Evolutionary conservation across 2,113 vertebrate species (phyloP).

Genomic region (Oncorhynchus kisutch): DNA sequence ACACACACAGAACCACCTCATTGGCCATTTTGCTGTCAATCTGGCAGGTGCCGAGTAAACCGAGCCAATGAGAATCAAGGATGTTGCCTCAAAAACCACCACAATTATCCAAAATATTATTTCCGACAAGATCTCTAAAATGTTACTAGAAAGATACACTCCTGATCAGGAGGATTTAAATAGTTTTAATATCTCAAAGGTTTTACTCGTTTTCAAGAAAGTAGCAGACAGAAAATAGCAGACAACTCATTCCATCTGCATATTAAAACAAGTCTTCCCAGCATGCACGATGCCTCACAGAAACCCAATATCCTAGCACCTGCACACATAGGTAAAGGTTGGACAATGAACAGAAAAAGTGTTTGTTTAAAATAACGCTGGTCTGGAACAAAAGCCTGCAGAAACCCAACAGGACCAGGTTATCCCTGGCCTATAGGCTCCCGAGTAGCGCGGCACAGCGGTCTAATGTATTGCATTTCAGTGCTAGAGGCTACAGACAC

Average conservation of each 20-base stretch:
- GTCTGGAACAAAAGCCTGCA: no score
- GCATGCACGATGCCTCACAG: not conserved
- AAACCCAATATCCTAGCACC: not conserved
- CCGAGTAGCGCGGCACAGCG: no score
- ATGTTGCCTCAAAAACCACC: not conserved
- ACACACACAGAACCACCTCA: conserved; percentile 5
- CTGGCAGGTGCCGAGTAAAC: not conserved
- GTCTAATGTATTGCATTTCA: no score
- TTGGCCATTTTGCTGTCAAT: not conserved
- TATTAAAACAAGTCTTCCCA: conserved; percentile 3
- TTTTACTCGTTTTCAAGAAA: no score
- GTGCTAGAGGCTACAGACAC: no score
- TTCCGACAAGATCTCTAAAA: not conserved
- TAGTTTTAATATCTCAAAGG: no score
- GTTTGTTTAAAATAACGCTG: no score
- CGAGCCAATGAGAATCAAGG: not conserved
- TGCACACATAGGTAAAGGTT: no score
- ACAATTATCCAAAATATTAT: not conserved
- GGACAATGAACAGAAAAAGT: no score
- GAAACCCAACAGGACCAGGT: not conserved
- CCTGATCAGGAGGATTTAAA: not conserved
- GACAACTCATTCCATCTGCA: not conserved
- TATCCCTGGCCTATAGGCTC: not conserved
- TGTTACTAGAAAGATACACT: not conserved
- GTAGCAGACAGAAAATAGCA: no score